Base-by-base conservation (phyloP, 2,797 vertebrate species). In the Ficedula albicollis region DNA sequence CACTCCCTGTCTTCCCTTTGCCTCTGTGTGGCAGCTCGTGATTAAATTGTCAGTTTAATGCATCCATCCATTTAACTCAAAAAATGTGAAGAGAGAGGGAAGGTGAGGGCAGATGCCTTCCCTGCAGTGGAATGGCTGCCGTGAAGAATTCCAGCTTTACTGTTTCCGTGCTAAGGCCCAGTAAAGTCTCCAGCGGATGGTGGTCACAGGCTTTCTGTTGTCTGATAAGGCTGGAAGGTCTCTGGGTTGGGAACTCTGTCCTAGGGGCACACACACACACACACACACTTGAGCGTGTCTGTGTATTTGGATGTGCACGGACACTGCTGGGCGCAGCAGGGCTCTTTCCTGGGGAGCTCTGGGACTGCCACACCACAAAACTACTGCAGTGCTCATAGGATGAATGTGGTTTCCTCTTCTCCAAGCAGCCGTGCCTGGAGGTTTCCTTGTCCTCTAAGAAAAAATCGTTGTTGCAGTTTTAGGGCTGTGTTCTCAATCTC, bases 401-500 rank as follows among this genome's bases (percentile, higher is more conserved):
- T 4, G 29, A 52, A 14, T 0, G 4, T 34, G 11, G 10, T 39
- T 51, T 76, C 67, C 75, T 52, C 4, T 4, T 80, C 76, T 89
- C 41, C 30, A 67, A 52, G 87, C 75, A 83, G 75, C 82, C 51
- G 26, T 38, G 79, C 82, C 89, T 0, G 0, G 64, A 87, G 89
- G 64, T 84, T 68, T 84, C 32, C 76, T 78, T 49, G 66, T 94
- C 87, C 73, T 94, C 59, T 68, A 43, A 76, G 93, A 68, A 87
- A 44, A 64, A 66, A 77, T 11, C 9, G 2, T 16, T 64, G 56
- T 70, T 89, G 72, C 72, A n/a, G 54, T 79, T 77, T 48, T 30
- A 74, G 86, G 56, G 43, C 82, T 70, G 52, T 72, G 72, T 60
- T 93, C 84, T 94, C 87, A 72, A 78, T 94, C 89, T 93, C 84